Evolutionary conservation across 1,140 invertebrate genomes (phyloP).

Genomic region (Drosophila tsacasi): DNA sequence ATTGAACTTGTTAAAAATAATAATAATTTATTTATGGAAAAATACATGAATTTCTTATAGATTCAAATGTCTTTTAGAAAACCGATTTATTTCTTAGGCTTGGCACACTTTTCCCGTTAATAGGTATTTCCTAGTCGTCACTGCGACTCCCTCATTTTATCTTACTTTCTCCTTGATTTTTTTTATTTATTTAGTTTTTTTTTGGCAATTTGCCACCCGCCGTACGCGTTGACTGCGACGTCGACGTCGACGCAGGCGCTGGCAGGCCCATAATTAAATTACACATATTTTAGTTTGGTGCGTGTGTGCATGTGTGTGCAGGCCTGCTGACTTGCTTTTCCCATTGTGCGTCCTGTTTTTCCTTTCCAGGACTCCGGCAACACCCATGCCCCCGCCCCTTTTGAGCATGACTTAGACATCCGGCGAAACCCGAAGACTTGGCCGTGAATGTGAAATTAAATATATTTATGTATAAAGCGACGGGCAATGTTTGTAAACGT

Average conservation of each 20-base stretch:
- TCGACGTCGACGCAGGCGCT: constrained; percentile 27
- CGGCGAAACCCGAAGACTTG: constrained; percentile 46
- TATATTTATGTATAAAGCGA: constrained; percentile 9
- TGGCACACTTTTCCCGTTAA: not conserved
- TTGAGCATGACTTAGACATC: constrained; percentile 49
- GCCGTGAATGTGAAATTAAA: constrained; percentile 60
- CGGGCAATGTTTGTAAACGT: constrained; percentile 47
- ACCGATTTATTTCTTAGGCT: too few species aligned
- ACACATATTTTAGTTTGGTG: constrained; percentile 59
- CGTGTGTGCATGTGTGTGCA: constrained; percentile 51
- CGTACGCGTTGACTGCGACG: constrained; percentile 52
- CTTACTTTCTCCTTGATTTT: constrained; percentile 18
- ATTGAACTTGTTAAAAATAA: too few species aligned
- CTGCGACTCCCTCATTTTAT: not conserved
- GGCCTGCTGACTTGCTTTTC: constrained; percentile 78
- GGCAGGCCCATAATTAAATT: constrained; percentile 79
- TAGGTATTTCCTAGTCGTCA: constrained; percentile 17
- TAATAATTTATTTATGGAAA: too few species aligned
- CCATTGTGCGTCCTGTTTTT: constrained; percentile 37
- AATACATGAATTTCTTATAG: too few species aligned
- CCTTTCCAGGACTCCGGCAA: constrained; percentile 55
- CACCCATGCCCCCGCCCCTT: constrained; percentile 6
- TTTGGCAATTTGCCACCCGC: constrained; percentile 82
- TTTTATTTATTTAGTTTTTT: constrained; percentile 27
- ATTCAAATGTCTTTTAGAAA: too few species aligned